Base-by-base conservation (phyloP, 2,888 invertebrate species). In the Dryomyza anilis region DNA sequence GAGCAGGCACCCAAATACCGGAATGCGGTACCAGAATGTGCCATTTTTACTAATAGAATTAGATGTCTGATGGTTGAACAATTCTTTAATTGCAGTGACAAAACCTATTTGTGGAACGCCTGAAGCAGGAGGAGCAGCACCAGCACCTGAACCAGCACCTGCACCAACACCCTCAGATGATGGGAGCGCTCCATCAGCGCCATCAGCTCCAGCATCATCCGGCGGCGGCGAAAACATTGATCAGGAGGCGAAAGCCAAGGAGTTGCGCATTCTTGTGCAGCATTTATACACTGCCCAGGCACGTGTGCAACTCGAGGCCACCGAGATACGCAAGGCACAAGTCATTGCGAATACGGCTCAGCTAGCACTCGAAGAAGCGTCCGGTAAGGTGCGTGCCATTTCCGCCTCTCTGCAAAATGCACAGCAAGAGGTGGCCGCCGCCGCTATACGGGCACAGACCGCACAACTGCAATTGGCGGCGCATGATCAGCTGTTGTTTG, bases 391-490 rank as follows among this genome's bases (percentile, higher is more conserved):
- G 45, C 78, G 83, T 2, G 71, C 76, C 43, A 76, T 83, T 7
- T 78, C 81, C 1, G 78, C 80, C 2, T 76, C 79, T 0, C 67
- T 84, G 65, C 82, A 83, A 68, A 78, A 74, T 36, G 82, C 83
- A 0, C 84, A 84, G 60, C 81, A 83, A 67, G 78, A 78, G 63
- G 83, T 83, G 36, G 83, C 83, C 1, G 72, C 77, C 1, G 76
- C 82, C 3, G 83, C 83, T 0, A 78, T 83, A 33, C 75, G 82
- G 2, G 83, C 83, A 0, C 84, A 84, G 71, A 80, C 81, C 0
- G 83, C 83, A 0, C 84, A 83, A 63, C 67, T 84, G 2, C 84
- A 84, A 70, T 66, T 84, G 63, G 82, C 83, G 2, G 83, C 84
- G 0, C 83, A 83, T 59, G 83, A 84, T 69, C 83, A 84, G 66